Evolutionary conservation across 2,888 invertebrate genomes (phyloP), one percentile per base, ranked within the genome.

Genomic region (Entomobrya proxima): DNA sequence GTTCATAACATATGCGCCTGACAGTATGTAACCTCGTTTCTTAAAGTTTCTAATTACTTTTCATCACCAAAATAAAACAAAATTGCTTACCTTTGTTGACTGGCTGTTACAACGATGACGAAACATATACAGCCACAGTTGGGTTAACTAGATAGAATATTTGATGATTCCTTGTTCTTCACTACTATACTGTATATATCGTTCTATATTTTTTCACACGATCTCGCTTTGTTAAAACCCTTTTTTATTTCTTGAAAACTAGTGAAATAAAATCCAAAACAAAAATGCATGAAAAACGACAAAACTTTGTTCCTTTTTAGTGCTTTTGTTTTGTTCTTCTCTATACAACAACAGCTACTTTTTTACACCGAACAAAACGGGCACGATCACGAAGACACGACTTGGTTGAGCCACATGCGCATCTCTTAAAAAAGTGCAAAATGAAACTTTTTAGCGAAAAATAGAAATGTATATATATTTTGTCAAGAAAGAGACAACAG

Each of bases 341-440:
- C 15, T 72, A n/a, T 27, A 11, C 15, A 37, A 55, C 6, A 55
- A 55, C 27, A 55, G 32, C 58, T 58, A 58, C 58, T 1, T 32
- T 2, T 15, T 21, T 52, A 27, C 27, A 15, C 21, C 11, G 55
- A 52, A 15, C 30, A 58, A 58, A 58, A 58, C 58, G 40, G 40
- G 21, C 58, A 76, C 76, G 76, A 76, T 76, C 76, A 76, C 76
- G 76, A 76, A 58, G 2, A 55, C 24, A 58, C 55, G 55, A 27
- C 13, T 24, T 13, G 24, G n/a, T 75, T 75, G 35, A 76, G 24
- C 50, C 72, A 72, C 72, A 72, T 72, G 72, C 32, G 47, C 69
- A 40, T 27, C 40, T 24, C 27, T n/a, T n/a, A n/a, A 21, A 69
- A 69, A 69, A 69, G 27, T 24, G 24, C 13, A 24, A 15, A 58